phyloP scores from a whole-genome alignment of 2,888 invertebrate genomes.

The Philonicus albiceps region DNA sequence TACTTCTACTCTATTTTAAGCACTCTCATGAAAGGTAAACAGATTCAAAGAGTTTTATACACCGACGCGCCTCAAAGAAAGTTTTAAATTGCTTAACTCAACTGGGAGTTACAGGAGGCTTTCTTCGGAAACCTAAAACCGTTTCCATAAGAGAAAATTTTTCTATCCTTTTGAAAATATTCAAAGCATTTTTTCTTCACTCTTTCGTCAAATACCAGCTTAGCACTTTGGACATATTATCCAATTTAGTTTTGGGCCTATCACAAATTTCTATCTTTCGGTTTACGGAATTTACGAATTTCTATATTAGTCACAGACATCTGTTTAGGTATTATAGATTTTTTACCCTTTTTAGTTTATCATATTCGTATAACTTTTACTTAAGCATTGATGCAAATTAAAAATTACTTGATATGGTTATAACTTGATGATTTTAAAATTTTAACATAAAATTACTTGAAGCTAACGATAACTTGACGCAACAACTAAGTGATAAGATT shows the following conservation, averaged over 20 bases:
- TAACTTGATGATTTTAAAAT: too few species aligned
- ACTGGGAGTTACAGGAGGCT: not conserved
- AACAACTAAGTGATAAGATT: too few species aligned
- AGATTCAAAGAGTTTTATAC: not conserved
- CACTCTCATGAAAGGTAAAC: not conserved
- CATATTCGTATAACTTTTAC: not conserved
- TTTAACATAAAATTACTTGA: too few species aligned
- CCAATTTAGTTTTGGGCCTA: not conserved
- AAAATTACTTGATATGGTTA: too few species aligned
- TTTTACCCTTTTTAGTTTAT: not conserved
- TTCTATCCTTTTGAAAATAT: not conserved
- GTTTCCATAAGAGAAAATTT: not conserved
- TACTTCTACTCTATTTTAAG: not conserved
- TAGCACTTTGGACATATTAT: not conserved
- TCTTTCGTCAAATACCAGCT: not conserved
- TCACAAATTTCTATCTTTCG: not conserved
- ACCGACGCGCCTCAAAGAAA: not conserved
- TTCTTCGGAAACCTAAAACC: not conserved
- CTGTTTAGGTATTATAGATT: not conserved
- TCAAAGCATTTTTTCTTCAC: not conserved
- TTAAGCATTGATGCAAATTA: not conserved
- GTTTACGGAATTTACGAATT: not conserved
- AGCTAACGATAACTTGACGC: too few species aligned
- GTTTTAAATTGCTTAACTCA: not conserved
- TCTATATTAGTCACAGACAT: not conserved